These are phyloP conservation scores for Serinus canaria DNA, from an alignment of 2,113 vertebrate genomes.

Conservation along the genomic window DNA sequence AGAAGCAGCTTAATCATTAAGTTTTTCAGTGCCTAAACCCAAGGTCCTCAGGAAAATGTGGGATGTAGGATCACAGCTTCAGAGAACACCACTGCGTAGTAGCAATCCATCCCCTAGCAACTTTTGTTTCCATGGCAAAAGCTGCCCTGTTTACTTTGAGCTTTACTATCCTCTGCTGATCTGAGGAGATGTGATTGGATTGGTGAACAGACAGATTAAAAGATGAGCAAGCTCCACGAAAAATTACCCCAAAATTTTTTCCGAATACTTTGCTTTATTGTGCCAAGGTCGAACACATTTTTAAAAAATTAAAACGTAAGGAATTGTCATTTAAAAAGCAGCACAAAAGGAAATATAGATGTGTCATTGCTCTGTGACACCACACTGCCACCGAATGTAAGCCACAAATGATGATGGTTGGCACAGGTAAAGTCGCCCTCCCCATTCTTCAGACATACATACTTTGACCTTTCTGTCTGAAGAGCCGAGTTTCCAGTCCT, in stretches of 20 bases:
- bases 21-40: background rate
- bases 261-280: background rate
- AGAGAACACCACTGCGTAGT: background rate
- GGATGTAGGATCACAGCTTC: constrained; percentile 12
- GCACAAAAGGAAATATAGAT: background rate
- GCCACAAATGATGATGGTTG: background rate
- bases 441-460: background rate
- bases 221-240: background rate
- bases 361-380: background rate
- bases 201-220: background rate
- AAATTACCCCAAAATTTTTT: background rate
- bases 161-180: constrained; percentile 20
- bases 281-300: background rate
- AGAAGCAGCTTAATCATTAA: background rate
- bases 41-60: background rate
- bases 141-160: constrained; percentile 35
- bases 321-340: background rate
- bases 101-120: constrained; percentile 54
- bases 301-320: accelerated
- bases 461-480: background rate
- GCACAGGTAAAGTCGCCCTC: background rate
- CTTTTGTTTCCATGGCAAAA: constrained; percentile 58
- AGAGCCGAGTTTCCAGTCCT: background rate
- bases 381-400: background rate
- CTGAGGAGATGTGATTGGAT: background rate